Percentiles rank a stretch among this genome's conserved stretches.
Evolutionary conservation across 2,113 vertebrate species (phyloP).

Genomic region (Microcebus tavaratra): DNA sequence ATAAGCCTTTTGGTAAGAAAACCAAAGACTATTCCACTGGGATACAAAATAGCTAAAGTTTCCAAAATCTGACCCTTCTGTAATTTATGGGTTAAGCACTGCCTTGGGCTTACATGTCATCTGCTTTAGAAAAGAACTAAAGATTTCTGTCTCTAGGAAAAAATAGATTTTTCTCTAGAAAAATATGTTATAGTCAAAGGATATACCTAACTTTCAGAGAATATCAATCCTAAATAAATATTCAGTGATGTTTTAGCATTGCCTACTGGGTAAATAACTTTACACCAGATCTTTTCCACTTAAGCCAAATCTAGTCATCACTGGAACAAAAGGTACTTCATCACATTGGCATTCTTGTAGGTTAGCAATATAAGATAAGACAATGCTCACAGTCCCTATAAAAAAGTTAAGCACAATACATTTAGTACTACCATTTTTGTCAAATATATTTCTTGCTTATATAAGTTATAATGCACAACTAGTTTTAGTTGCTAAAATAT

Average conservation of each 20-base stretch:
- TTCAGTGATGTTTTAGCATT: slow-evolving; percentile 63
- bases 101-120: slow-evolving; percentile 92
- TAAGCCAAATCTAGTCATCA: slow-evolving; percentile 49
- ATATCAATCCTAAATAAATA: slow-evolving; percentile 61
- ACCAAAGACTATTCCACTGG: slow-evolving; percentile 90
- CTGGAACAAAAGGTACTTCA: slow-evolving; percentile 65
- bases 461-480: slow-evolving; percentile 27
- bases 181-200: slow-evolving; percentile 65
- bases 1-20: slow-evolving; percentile 86
- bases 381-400: neutral
- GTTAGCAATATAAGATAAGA: slow-evolving; percentile 33
- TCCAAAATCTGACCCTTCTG: slow-evolving; percentile 91
- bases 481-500: slow-evolving; percentile 3
- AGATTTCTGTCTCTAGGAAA: slow-evolving; percentile 86
- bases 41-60: slow-evolving; percentile 91
- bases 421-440: slow-evolving; percentile 40
- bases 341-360: neutral
- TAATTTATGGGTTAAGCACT: slow-evolving; percentile 98
- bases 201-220: slow-evolving; percentile 41
- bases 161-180: slow-evolving; percentile 72
- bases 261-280: slow-evolving; percentile 20
- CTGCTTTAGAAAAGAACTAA: slow-evolving; percentile 87
- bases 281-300: slow-evolving; percentile 30
- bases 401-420: slow-evolving; percentile 33
- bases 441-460: slow-evolving; percentile 35